Conservation (phyloP, 2,888 invertebrate genomes). For the Coelinius sp. region DNA sequence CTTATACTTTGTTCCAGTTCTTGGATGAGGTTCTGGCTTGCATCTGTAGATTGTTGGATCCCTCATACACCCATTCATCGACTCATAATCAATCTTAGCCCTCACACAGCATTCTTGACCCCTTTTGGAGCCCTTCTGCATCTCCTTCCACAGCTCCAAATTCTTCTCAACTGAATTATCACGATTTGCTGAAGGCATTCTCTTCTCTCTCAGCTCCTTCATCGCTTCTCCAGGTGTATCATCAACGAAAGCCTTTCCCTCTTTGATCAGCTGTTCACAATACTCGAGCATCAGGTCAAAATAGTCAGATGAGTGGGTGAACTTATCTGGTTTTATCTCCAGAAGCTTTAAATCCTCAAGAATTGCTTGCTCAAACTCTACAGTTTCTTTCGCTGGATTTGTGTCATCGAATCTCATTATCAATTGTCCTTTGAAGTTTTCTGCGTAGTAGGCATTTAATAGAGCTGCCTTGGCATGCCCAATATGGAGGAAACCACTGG, state of each 20-base stretch:
- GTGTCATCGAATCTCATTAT: conserved; percentile 99
- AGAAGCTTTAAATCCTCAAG: conserved; percentile 92
- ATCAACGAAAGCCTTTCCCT: conserved; percentile 96
- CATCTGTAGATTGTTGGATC: conserved; percentile 99
- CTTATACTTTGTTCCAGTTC: conserved; percentile 95
- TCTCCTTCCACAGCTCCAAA: conserved; percentile 92
- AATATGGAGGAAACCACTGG: conserved; percentile 96
- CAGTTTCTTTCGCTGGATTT: conserved; percentile 98
- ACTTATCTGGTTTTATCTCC: conserved; percentile 91
- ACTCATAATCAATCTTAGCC: conserved; percentile 97
- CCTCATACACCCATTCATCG: conserved; percentile 95
- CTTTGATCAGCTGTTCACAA: conserved; percentile 89
- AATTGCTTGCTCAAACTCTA: conserved; percentile 97
- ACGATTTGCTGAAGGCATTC: conserved; percentile 86
- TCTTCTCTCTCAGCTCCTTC: conserved; percentile 95
- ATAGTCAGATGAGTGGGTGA: conserved; percentile 96
- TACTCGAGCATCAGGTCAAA: conserved; percentile 92
- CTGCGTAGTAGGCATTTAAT: conserved; percentile 97
- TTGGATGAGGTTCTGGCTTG: conserved; percentile 94
- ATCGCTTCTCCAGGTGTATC: conserved; percentile 95
- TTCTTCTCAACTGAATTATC: conserved; percentile 88
- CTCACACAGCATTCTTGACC: conserved; percentile 95
- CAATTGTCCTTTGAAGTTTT: conserved; percentile 91
- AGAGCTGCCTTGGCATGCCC: conserved; percentile 99
- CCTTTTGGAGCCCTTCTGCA: conserved; percentile 84